phyloP scores from a whole-genome alignment of 2,797 vertebrate species.

The Hyperoplus lanceolatus region DNA sequence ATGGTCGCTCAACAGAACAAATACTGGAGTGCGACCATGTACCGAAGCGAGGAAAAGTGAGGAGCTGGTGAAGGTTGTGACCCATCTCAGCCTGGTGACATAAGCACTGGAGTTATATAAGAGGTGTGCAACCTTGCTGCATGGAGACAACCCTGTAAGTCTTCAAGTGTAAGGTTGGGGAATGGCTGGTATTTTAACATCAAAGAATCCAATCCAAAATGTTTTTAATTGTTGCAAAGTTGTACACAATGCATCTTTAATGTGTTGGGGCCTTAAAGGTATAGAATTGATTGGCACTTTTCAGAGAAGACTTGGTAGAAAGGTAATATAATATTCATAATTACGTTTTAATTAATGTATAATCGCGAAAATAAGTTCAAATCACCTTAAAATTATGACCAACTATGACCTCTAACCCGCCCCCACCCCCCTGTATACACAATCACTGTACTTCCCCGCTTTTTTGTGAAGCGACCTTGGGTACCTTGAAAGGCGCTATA shows the following conservation, averaged over 20 bases:
- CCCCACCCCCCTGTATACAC: too few relatives aligned
- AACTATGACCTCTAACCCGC: too few relatives aligned
- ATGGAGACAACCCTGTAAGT: conserved; percentile 32
- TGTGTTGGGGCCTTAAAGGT: not conserved
- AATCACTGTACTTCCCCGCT: too few relatives aligned
- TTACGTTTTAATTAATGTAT: too few relatives aligned
- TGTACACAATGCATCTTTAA: not conserved
- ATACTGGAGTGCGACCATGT: not conserved
- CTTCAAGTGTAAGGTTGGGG: conserved; percentile 27
- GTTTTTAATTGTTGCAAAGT: not conserved
- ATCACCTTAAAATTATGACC: too few relatives aligned
- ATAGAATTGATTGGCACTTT: too few relatives aligned
- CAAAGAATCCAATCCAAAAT: not conserved
- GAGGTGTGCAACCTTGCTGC: conserved; percentile 9
- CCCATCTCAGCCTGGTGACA: conserved; percentile 9
- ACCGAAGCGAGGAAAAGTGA: not conserved
- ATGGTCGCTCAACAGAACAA: not conserved
- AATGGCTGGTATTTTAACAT: conserved; percentile 22
- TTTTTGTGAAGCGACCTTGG: too few relatives aligned
- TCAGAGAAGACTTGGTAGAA: too few relatives aligned
- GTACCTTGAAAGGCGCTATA: too few relatives aligned
- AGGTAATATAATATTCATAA: too few relatives aligned
- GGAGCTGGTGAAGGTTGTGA: conserved; percentile 21
- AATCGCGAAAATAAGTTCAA: too few relatives aligned
- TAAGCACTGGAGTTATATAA: conserved; percentile 31